These are phyloP conservation scores for Ifrita kowaldi DNA, from an alignment of 2,113 vertebrate species.

Conservation along the genomic window DNA sequence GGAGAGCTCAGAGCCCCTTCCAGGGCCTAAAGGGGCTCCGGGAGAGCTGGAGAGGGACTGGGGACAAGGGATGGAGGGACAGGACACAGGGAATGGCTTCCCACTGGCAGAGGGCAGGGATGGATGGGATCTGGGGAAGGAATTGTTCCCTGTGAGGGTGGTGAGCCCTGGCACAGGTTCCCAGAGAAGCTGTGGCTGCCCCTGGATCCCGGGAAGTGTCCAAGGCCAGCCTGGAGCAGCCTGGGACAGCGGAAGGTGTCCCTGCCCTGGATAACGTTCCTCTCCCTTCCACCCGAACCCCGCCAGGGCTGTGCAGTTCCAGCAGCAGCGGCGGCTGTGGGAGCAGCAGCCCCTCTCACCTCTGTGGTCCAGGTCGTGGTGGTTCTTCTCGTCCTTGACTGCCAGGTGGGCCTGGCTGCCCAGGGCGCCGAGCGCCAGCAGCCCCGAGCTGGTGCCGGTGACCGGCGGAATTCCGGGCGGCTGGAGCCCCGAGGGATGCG, in stretches of 20 bases:
- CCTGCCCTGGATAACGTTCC: accelerated
- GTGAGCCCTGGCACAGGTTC: accelerated
- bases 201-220: background rate
- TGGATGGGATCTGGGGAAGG: no score
- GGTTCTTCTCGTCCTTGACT: constrained; percentile 96
- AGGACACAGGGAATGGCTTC: background rate
- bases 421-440: constrained; percentile 88
- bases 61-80: background rate
- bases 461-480: constrained; percentile 87
- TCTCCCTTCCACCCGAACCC: accelerated
- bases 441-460: constrained; percentile 84
- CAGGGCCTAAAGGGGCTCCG: background rate
- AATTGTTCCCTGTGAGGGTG: accelerated
- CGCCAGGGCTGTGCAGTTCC: background rate
- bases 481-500: constrained; percentile 90
- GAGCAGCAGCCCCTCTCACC: constrained; percentile 69
- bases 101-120: no score
- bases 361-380: constrained; percentile 95
- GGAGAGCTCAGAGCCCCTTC: background rate
- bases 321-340: background rate
- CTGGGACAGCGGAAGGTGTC: background rate
- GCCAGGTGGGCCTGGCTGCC: constrained; percentile 92
- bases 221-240: accelerated
- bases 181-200: background rate
- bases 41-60: background rate